Conservation (phyloP, 2,797 vertebrate species). For the Petrocephalus schoutedeni region DNA sequence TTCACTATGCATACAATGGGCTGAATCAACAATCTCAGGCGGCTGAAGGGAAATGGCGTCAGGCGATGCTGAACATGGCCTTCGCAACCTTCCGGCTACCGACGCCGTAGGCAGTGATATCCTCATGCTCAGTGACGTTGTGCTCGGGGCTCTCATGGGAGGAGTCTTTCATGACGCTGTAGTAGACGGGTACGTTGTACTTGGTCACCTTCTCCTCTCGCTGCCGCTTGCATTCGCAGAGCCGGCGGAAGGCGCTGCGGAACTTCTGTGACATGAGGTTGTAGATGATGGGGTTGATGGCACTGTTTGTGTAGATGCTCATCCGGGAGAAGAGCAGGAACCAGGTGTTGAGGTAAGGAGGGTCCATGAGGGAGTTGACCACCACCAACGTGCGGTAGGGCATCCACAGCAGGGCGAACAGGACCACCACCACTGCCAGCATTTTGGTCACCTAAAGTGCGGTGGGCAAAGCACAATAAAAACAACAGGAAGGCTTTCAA, state of each 20-base stretch:
- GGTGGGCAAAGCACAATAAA: background rate
- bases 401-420: constrained; percentile 83
- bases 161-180: constrained; percentile 64
- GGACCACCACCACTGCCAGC: constrained; percentile 77
- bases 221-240: constrained; percentile 64
- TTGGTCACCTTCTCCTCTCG: constrained; percentile 40
- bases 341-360: constrained; percentile 74
- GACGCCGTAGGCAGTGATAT: constrained; percentile 43
- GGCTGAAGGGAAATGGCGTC: background rate
- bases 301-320: constrained; percentile 82
- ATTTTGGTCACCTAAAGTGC: constrained; percentile 78
- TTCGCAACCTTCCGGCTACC: constrained; percentile 33
- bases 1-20: background rate
- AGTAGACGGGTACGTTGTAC: constrained; percentile 58
- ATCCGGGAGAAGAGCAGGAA: constrained; percentile 82
- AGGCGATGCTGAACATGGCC: constrained; percentile 39
- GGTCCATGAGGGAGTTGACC: constrained; percentile 81
- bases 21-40: background rate
- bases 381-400: constrained; percentile 80
- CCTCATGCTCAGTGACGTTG: constrained; percentile 56
- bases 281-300: constrained; percentile 82
- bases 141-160: constrained; percentile 61
- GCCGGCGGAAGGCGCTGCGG: constrained; percentile 68
- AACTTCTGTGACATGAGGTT: constrained; percentile 88
- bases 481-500: background rate